Percentiles rank a stretch among this genome's conserved stretches.
phyloP scores from a whole-genome alignment of 2,113 vertebrate species.

The Urocitellus parryii region DNA sequence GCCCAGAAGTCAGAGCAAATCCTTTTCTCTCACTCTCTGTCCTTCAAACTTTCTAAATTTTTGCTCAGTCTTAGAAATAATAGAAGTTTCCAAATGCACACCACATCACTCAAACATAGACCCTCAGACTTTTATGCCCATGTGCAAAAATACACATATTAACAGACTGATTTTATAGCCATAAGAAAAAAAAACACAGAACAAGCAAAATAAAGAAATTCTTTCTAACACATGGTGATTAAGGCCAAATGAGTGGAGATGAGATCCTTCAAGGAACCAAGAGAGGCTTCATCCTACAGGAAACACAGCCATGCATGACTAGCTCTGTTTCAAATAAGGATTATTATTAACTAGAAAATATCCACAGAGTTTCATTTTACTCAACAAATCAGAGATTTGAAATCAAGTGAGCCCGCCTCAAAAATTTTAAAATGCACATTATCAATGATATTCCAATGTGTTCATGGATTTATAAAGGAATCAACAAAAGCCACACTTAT shows the following conservation, averaged over 20 bases:
- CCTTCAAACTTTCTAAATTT: not conserved
- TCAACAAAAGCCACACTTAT: not conserved
- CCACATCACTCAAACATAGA: not conserved
- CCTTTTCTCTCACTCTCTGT: not conserved
- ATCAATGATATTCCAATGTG: not conserved
- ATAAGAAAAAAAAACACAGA: not conserved
- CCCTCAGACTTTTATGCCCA: not conserved
- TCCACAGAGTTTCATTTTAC: not conserved
- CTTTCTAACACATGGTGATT: not conserved
- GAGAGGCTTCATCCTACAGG: not conserved
- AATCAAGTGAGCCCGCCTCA: not conserved
- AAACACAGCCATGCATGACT: fast-evolving
- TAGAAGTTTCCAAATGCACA: not conserved
- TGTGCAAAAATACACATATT: not conserved
- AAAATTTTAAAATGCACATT: not conserved
- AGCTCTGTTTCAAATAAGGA: not conserved
- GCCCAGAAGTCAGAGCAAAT: not conserved
- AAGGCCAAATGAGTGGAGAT: not conserved
- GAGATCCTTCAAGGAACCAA: not conserved
- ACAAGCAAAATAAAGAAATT: not conserved
- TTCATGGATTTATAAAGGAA: not conserved
- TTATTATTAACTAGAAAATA: not conserved
- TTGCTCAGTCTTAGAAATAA: not conserved
- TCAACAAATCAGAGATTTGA: not conserved
- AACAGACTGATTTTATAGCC: not conserved